These are phyloP conservation scores for Scaptomyza cyrtandrae DNA, from an alignment of 2,888 invertebrate genomes.

Conservation along the genomic window DNA sequence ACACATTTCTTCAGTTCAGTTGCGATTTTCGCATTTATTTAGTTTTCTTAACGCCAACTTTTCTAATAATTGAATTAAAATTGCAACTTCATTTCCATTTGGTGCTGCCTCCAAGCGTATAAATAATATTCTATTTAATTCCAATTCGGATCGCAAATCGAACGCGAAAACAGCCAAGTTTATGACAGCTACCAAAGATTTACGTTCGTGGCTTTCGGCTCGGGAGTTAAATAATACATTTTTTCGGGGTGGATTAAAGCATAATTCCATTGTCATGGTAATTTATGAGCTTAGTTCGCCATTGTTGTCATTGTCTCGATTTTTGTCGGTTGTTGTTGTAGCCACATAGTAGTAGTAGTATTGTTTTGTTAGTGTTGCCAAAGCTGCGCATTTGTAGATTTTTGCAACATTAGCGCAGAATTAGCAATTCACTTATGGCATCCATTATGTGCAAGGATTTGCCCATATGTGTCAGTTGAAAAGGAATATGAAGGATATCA, in stretches of 20 bases:
- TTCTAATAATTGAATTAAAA: constrained; percentile 76
- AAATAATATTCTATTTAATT: constrained; percentile 70
- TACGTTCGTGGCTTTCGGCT: constrained; percentile 51
- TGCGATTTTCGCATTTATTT: constrained; percentile 8
- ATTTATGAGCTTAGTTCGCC: constrained; percentile 74
- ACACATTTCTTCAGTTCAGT: background rate
- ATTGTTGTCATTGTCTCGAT: constrained; percentile 58
- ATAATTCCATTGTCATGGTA: constrained; percentile 79
- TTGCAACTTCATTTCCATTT: constrained; percentile 57
- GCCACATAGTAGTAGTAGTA: background rate
- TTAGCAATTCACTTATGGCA: constrained; percentile 69
- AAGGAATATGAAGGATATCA: constrained; percentile 15
- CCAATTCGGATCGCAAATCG: constrained; percentile 52
- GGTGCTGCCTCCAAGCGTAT: constrained; percentile 35
- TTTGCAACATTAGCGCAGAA: constrained; percentile 68
- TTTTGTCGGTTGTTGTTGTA: constrained; percentile 5
- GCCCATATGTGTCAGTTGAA: constrained; percentile 57
- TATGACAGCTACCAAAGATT: constrained; percentile 74
- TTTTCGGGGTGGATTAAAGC: constrained; percentile 64
- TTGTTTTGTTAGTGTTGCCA: constrained; percentile 19
- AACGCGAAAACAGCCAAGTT: constrained; percentile 60
- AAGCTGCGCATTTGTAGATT: constrained; percentile 25
- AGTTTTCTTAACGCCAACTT: constrained; percentile 14
- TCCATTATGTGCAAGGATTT: constrained; percentile 64
- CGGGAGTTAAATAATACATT: constrained; percentile 67